Percentiles rank a stretch among this genome's conserved stretches.
Evolutionary conservation across 2,797 vertebrate species (phyloP).

Genomic region (Scarus forsteni): DNA sequence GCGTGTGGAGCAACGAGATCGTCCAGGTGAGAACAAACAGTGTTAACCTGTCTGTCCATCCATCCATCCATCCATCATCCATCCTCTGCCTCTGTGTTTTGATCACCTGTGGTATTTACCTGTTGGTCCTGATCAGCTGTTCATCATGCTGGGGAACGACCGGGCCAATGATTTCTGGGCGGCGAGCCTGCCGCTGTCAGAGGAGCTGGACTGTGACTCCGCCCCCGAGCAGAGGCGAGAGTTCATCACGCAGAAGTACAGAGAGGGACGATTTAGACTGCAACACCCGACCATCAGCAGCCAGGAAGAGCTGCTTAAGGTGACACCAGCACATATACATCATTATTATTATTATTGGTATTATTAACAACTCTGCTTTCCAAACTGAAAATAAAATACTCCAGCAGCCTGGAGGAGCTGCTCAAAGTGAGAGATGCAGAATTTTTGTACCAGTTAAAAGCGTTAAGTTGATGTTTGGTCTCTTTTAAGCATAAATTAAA

Average conservation of each 20-base stretch:
- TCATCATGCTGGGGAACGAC: constrained; percentile 96
- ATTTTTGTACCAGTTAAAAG: too few relatives aligned
- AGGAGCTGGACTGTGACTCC: constrained; percentile 87
- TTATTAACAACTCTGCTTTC: too few relatives aligned
- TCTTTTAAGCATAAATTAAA: too few relatives aligned
- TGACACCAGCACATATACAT: constrained; percentile 46
- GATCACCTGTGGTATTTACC: constrained; percentile 1
- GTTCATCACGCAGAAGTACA: constrained; percentile 92
- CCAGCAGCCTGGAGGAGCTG: too few relatives aligned
- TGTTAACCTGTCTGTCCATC: too few relatives aligned
- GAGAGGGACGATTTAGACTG: constrained; percentile 89
- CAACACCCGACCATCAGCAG: constrained; percentile 84
- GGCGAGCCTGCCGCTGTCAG: constrained; percentile 66
- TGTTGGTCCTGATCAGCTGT: constrained; percentile 84
- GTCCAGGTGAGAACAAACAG: constrained; percentile 89
- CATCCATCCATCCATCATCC: too few relatives aligned
- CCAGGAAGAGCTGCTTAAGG: constrained; percentile 94
- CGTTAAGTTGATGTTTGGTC: too few relatives aligned
- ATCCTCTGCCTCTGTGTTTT: background rate
- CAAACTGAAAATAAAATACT: too few relatives aligned
- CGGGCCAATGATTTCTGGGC: constrained; percentile 96
- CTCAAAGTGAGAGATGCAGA: too few relatives aligned
- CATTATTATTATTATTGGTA: too few relatives aligned
- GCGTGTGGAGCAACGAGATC: constrained; percentile 97
- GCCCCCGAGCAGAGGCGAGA: constrained; percentile 86